Evolutionary conservation across 2,797 vertebrate species (phyloP).

Genomic region (Rhadinocentrus ornatus): DNA sequence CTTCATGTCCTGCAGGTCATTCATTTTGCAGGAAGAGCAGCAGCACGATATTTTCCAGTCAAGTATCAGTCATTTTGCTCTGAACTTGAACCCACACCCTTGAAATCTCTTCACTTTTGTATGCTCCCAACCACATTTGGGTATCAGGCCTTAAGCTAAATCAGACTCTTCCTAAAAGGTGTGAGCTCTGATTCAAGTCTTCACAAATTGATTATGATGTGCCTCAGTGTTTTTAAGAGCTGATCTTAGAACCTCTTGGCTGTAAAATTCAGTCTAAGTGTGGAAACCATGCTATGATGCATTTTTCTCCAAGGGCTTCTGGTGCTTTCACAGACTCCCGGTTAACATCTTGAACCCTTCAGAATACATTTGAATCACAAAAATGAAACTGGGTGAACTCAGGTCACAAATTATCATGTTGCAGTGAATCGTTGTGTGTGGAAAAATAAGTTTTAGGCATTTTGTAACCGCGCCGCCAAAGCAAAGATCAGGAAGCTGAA

Average conservation of each 20-base stretch:
- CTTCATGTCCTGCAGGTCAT: conserved; percentile 52
- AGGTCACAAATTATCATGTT: conserved; percentile 42
- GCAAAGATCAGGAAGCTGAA: conserved; percentile 35
- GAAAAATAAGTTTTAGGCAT: conserved; percentile 28
- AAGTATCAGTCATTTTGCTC: conserved; percentile 40
- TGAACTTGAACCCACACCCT: conserved; percentile 45
- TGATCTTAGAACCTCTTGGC: conserved; percentile 34
- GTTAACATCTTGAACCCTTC: conserved; percentile 41
- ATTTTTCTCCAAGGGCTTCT: conserved; percentile 27
- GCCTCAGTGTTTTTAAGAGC: conserved; percentile 25
- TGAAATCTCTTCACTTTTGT: conserved; percentile 42
- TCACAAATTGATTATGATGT: conserved; percentile 7
- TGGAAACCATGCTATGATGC: conserved; percentile 30
- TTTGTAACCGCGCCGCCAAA: conserved; percentile 16
- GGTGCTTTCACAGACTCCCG: conserved; percentile 15
- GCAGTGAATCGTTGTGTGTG: conserved; percentile 7
- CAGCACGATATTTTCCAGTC: conserved; percentile 39
- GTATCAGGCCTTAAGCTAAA: conserved; percentile 20
- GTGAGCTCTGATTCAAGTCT: conserved; percentile 28
- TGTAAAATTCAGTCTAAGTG: conserved; percentile 29
- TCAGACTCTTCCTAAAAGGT: not conserved
- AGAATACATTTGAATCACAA: conserved; percentile 46
- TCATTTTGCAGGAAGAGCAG: conserved; percentile 45
- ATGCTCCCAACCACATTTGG: no score
- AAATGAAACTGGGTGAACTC: conserved; percentile 34